Evolutionary conservation across 2,797 vertebrate species (phyloP).

Genomic region (Antennarius maculatus): DNA sequence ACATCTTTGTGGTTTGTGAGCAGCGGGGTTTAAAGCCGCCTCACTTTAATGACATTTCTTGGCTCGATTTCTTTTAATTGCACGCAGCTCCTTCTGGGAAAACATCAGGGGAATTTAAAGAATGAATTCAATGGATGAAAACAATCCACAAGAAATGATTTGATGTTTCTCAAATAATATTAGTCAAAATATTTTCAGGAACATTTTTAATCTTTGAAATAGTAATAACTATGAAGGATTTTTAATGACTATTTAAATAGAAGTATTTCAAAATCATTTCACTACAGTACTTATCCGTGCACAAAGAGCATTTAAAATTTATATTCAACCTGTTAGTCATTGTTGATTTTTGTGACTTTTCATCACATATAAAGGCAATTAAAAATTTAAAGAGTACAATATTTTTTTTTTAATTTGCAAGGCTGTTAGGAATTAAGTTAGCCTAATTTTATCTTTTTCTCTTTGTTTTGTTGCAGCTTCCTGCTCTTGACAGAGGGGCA

Average conservation of each 20-base stretch:
- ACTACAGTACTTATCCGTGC: background rate
- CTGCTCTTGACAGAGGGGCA: conserved; percentile 63
- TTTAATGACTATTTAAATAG: too few species aligned
- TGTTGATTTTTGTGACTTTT: background rate
- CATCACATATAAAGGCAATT: too few species aligned
- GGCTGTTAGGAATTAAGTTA: too few species aligned
- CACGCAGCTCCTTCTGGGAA: conserved; percentile 30
- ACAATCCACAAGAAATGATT: conserved; percentile 8
- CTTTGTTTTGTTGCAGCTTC: conserved; percentile 24
- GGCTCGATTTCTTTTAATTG: conserved; percentile 37
- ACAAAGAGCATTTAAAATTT: background rate
- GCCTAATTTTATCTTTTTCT: background rate
- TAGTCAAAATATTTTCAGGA: background rate
- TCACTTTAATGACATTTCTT: conserved; percentile 45
- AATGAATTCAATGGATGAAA: conserved; percentile 18
- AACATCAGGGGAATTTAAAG: conserved; percentile 37
- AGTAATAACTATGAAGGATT: too few species aligned
- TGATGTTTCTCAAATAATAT: conserved; percentile 3
- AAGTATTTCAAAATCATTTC: too few species aligned
- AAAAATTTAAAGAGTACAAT: too few species aligned
- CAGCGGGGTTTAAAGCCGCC: conserved; percentile 11
- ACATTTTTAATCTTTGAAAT: conserved; percentile 5
- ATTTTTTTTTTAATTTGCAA: too few species aligned
- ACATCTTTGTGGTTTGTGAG: conserved; percentile 34
- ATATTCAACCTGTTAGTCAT: background rate